Evolutionary conservation across 2,113 vertebrate species (phyloP).

Genomic region (Sardina pilchardus): DNA sequence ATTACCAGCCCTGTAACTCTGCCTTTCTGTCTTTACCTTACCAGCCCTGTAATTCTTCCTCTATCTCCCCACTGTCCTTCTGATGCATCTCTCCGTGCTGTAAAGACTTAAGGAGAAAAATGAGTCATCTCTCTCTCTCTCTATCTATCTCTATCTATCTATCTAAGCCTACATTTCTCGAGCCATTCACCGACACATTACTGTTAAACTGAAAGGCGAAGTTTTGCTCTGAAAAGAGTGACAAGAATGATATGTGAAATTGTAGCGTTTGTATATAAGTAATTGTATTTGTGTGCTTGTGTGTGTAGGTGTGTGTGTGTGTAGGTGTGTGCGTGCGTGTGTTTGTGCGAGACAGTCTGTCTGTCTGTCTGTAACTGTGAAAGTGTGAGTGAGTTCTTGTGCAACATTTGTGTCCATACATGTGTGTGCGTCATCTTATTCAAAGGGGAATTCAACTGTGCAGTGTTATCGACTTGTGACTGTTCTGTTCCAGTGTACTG

Average conservation of each 20-base stretch:
- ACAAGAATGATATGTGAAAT: neutral
- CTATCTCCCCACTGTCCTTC: constrained; percentile 25
- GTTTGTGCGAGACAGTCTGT: neutral
- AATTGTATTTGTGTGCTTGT: neutral
- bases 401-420: neutral
- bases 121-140: neutral
- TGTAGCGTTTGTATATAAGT: neutral
- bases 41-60: neutral
- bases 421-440: neutral
- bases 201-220: neutral
- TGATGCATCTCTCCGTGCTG: no score
- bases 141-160: neutral
- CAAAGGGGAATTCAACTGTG: neutral
- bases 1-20: neutral
- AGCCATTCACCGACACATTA: constrained; percentile 5
- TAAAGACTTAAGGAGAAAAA: no score
- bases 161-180: neutral
- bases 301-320: neutral
- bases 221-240: neutral
- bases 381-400: neutral
- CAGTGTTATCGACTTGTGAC: neutral
- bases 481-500: neutral
- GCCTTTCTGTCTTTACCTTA: neutral
- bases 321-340: neutral
- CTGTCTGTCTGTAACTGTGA: neutral